Percentiles rank a stretch among this genome's conserved stretches.
Conservation (phyloP, 1,140 invertebrate genomes). For the Paraescarpia echinospica region DNA sequence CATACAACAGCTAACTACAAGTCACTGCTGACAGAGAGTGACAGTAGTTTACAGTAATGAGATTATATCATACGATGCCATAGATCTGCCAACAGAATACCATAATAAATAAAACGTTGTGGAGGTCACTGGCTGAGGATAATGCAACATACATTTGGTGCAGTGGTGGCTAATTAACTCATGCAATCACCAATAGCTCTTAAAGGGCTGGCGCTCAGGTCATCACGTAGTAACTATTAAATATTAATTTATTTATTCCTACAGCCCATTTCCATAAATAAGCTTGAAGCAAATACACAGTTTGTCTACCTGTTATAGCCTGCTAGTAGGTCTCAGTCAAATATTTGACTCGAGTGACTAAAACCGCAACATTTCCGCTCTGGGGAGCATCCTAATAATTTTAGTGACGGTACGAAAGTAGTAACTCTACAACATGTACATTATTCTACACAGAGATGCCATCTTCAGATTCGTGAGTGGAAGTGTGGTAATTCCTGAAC, state of each 20-base stretch:
- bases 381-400: neutral
- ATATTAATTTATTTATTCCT: neutral
- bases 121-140: neutral
- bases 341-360: neutral
- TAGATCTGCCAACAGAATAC: neutral
- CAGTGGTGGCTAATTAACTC: neutral
- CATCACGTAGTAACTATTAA: neutral
- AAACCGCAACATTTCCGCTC: neutral
- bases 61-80: neutral
- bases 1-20: neutral
- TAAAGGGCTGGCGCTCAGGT: neutral
- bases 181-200: neutral
- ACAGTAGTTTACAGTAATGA: neutral
- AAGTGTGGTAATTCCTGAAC: neutral
- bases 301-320: neutral
- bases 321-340: neutral
- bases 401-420: neutral
- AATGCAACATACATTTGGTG: neutral
- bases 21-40: neutral
- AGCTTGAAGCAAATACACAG: conserved; percentile 5
- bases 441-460: neutral
- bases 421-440: neutral
- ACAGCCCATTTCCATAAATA: neutral
- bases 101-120: neutral
- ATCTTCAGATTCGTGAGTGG: neutral